phyloP scores from a whole-genome alignment of 2,888 invertebrate species.

The Caenorhabditis zanzibari region DNA sequence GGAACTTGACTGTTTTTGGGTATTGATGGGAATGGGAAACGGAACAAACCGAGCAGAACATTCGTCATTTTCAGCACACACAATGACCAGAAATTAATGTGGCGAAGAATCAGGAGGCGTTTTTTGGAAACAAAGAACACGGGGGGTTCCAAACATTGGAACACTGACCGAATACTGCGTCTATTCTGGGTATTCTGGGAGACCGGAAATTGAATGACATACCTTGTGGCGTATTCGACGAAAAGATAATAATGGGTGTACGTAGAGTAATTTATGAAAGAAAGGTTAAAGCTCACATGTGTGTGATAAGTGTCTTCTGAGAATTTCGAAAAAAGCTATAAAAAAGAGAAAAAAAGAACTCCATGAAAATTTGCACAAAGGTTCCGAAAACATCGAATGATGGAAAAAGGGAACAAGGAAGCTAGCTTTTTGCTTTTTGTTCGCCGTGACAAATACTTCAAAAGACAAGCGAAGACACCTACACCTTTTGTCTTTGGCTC shows the following conservation, averaged over 20 bases:
- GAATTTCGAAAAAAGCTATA: neutral
- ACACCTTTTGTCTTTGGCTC: constrained; percentile 31
- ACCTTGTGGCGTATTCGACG: constrained; percentile 18
- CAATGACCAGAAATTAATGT: constrained; percentile 39
- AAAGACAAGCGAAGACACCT: constrained; percentile 42
- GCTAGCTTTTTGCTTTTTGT: constrained; percentile 31
- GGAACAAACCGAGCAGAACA: constrained; percentile 14
- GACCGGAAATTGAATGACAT: constrained; percentile 48
- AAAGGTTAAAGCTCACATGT: neutral
- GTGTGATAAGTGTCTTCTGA: no score
- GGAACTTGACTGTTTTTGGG: neutral
- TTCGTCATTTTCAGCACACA: neutral
- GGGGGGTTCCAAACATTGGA: constrained; percentile 1
- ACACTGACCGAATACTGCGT: constrained; percentile 6
- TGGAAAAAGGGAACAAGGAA: constrained; percentile 32
- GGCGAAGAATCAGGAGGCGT: constrained; percentile 20
- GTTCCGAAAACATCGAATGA: constrained; percentile 52
- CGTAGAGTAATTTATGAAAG: constrained; percentile 32
- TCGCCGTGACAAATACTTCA: constrained; percentile 46
- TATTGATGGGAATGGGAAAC: neutral
- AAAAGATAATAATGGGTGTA: constrained; percentile 28
- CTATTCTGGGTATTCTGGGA: constrained; percentile 18
- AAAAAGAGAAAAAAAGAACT: constrained; percentile 12
- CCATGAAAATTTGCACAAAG: constrained; percentile 37
- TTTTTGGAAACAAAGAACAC: constrained; percentile 11